Evolutionary conservation across 2,797 vertebrate species (phyloP), one percentile per base, ranked within the genome.

Genomic region (Harpagifer antarcticus): DNA sequence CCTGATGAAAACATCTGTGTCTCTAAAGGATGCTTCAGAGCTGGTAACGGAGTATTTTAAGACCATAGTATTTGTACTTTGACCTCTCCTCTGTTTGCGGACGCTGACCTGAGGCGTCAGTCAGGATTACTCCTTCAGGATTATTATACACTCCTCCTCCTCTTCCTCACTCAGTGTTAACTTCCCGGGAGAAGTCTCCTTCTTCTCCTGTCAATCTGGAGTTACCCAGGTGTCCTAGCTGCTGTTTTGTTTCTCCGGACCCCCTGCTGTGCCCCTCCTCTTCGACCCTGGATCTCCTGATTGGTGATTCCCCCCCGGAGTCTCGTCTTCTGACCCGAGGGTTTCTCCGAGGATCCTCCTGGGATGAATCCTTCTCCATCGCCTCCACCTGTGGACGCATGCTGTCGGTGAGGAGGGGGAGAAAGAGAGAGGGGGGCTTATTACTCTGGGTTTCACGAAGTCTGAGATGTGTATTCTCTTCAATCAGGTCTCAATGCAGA

Each of bases 401-500:
- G 78, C 85, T 91, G 76, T 76, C 71, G 88, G 91, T 92, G 84
- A 91, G 90, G 33, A 9, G 33, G 33, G 33, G 27, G 27, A 27
- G 27, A 5, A 27, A 27, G 27, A 27, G 27, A 27, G 27, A 27
- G 27, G 27, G 27, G 23, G 2, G n/a, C n/a, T 27, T 27, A 27
- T 27, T 27, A 27, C 3, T 23, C 23, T 23, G 23, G 23, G 2
- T 23, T 23, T 23, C 23, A 23, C 23, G 23, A 2, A 23, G 23
- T 23, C 23, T 23, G 23, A 23, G 23, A 23, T 23, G 23, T 23
- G 23, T 23, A 23, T 23, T 23, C 23, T 23, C 23, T 23, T 23
- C 23, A 23, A 23, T 23, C 23, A 23, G 23, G 23, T 23, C 23
- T 23, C 23, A 23, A 23, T 23, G 23, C 23, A 23, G 23, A 23